phyloP scores from a whole-genome alignment of 2,888 invertebrate species.

The Cremastinae sp. region DNA sequence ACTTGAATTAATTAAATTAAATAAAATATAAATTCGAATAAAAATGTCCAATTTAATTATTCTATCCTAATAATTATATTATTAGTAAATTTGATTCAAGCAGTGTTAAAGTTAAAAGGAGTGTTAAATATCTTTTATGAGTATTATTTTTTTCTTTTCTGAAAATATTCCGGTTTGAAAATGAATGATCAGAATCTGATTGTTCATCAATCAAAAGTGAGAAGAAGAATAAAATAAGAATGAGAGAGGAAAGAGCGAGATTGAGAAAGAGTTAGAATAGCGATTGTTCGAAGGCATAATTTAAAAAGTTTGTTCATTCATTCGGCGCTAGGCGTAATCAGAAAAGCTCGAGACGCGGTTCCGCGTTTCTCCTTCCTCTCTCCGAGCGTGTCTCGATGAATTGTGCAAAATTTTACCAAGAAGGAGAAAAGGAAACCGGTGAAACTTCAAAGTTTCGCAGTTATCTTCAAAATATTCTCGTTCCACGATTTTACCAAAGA shows the following conservation, averaged over 20 bases:
- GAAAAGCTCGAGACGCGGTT: slow-evolving; percentile 55
- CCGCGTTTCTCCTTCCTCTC: neutral
- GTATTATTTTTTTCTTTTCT: no score
- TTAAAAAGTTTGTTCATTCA: slow-evolving; percentile 75
- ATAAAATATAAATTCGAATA: no score
- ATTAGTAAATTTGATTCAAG: no score
- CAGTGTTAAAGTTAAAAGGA: no score
- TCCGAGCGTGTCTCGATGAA: slow-evolving; percentile 23
- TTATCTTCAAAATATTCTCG: slow-evolving; percentile 48
- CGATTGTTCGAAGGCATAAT: slow-evolving; percentile 74
- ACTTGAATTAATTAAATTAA: no score
- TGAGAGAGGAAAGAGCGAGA: slow-evolving; percentile 28
- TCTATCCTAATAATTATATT: no score
- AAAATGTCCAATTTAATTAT: no score
- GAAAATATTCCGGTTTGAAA: no score
- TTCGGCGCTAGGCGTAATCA: slow-evolving; percentile 71
- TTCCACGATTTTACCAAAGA: slow-evolving; percentile 37
- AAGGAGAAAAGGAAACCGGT: slow-evolving; percentile 18
- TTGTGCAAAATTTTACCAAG: slow-evolving; percentile 41
- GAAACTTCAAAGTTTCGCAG: slow-evolving; percentile 51
- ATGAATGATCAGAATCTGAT: neutral
- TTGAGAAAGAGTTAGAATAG: slow-evolving; percentile 55
- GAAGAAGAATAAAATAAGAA: slow-evolving; percentile 17
- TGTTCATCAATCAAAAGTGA: neutral
- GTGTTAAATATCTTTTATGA: no score